Base-by-base conservation (phyloP, 2,888 invertebrate genomes). In the Drosophila setosimentum region DNA sequence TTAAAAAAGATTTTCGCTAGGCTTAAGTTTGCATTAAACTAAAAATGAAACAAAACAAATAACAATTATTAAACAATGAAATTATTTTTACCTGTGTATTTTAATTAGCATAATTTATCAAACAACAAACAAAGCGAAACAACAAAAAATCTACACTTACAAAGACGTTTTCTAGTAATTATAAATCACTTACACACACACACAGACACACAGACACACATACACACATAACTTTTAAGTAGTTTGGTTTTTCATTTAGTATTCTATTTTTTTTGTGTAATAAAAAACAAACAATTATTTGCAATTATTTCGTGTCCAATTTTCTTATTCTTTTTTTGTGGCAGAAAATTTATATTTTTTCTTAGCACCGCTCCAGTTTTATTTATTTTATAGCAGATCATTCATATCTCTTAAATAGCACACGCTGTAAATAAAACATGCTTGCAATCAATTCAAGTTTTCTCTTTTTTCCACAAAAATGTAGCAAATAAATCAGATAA, bases 41-140 rank as follows among this genome's bases (percentile, higher is more conserved):
- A 73, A 68, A 82, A 64, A 50, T 53, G 18, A 54, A 54, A 11
- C 16, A 58, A 70, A 64, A 48, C 51, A 68, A 55, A 24, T 8
- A 78, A 75, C 72, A 73, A 84, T 80, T 85, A 87, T 87, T 73
- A 80, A 88, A 89, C 73, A 89, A 89, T 85, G 90, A 85, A 85
- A 89, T 85, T 85, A 89, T 89, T 85, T 89, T 87, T 89, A 85
- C 88, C 90, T 85, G 90, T 87, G 88, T 86, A 86, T 89, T 86
- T 89, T 86, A 86, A 89, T 87, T 86, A 86, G 85, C 80, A 80
- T 86, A 86, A 86, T 89, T 86, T 85, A 75, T 69, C 49, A 42
- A 57, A 24, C 40, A 57, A 55, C 55, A 67, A 76, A 81, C 76
- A 69, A 75, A 71, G 71, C 76, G 63, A 76, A 76, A 76, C 78